Conservation (phyloP, 2,797 vertebrate genomes). For the Leuciscus waleckii region DNA sequence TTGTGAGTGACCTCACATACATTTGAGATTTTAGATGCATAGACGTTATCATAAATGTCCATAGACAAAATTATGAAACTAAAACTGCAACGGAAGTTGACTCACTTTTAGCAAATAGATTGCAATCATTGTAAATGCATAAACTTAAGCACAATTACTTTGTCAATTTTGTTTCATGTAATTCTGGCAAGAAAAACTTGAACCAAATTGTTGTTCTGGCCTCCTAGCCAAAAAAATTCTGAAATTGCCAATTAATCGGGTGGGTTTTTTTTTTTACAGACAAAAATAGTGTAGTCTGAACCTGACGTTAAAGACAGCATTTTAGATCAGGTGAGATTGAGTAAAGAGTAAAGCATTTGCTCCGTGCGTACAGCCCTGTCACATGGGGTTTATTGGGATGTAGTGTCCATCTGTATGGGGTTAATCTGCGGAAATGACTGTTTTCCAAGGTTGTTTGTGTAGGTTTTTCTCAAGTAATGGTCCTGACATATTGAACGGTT, state of each 20-base stretch:
- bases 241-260: neutral
- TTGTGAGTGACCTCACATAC: conserved; percentile 17
- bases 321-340: neutral
- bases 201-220: conserved; percentile 18
- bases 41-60: neutral
- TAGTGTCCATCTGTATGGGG: neutral
- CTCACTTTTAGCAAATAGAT: neutral
- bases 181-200: neutral
- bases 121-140: neutral
- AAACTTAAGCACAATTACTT: neutral
- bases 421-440: neutral
- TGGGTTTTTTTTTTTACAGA: neutral
- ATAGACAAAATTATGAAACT: neutral
- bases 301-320: neutral
- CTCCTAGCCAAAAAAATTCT: neutral
- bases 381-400: neutral
- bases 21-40: neutral
- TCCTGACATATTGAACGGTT: conserved; percentile 9
- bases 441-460: neutral
- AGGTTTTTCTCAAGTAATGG: neutral
- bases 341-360: neutral
- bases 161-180: conserved; percentile 6
- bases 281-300: neutral
- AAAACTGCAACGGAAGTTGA: neutral
- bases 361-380: neutral